These are phyloP conservation scores for Alviniconcha strummeri DNA, from an alignment of 2,888 invertebrate genomes.

Conservation along the genomic window DNA sequence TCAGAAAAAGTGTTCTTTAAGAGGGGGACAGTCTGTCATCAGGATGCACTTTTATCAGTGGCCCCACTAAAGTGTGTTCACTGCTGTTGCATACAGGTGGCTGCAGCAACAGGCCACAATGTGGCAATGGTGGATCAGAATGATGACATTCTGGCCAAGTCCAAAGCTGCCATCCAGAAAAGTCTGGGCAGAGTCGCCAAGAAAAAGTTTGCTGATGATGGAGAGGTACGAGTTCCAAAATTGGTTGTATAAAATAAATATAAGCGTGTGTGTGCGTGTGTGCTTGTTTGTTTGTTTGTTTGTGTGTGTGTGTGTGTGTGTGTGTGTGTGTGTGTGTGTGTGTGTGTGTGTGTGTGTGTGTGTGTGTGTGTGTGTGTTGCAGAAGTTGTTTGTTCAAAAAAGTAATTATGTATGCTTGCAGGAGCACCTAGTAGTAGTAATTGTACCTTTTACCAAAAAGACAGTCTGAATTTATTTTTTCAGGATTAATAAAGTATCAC, in stretches of 20 bases:
- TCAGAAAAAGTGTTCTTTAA: no score
- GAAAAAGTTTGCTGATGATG: slow-evolving; percentile 78
- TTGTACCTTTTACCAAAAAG: no score
- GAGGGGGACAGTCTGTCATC: no score
- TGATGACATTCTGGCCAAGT: slow-evolving; percentile 82
- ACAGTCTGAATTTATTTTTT: no score
- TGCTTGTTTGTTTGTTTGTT: not conserved
- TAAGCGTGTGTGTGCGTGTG: no score
- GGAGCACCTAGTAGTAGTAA: no score
- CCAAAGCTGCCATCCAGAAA: slow-evolving; percentile 81
- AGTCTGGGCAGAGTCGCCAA: slow-evolving; percentile 86
- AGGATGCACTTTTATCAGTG: no score
- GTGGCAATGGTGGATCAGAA: slow-evolving; percentile 88
- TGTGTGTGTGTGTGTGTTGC: no score
- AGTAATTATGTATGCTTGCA: not conserved
- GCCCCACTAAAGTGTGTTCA: no score
- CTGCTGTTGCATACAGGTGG: slow-evolving; percentile 78
- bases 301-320: not conserved
- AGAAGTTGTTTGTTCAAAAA: no score
- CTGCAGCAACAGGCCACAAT: slow-evolving; percentile 88
- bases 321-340: not conserved
- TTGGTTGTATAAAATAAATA: no score
- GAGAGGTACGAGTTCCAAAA: slow-evolving; percentile 52
- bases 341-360: not conserved
- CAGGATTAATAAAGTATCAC: no score